Evolutionary conservation across 2,888 invertebrate species (phyloP), one percentile per base, ranked within the genome.

Genomic region (Chrysodeixis includens): DNA sequence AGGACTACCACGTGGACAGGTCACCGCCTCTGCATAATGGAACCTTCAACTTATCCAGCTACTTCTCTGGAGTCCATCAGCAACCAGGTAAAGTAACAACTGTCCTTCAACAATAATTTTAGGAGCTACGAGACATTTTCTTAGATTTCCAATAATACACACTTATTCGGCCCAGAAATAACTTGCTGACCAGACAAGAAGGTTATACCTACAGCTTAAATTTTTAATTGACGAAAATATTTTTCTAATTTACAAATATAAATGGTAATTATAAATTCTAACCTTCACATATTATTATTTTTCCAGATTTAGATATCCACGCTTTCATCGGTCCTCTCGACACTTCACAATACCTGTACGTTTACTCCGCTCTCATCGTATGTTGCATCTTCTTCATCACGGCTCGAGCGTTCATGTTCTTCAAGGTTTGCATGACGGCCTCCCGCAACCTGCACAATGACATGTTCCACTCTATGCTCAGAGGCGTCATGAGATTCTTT

Each of bases 401-500:
- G 9, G 92, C 95, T 7, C 94, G 97, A 14, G 96, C 96, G 0
- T 95, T 96, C 76, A 93, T 96, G 81, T 97, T 97, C 91, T 97
- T 98, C 89, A 96, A 96, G 81, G 95, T 97, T 14, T 97, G 97
- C 88, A 97, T 97, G 96, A 96, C 95, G 12, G 96, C 98, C 0
- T 98, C 98, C 0, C 96, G 96, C 71, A 96, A 96, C 67, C 95
- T 99, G 1, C 99, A 99, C 89, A 96, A 97, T 82, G 95, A 94
- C n/a, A 98, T 99, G 98, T 98, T 99, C 89, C 92, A 96, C 53
- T 96, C 97, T 56, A 96, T 99, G 82, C 93, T 98, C 7, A 95
- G 97, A 72, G 96, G 98, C 0, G 97, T 97, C 0, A 97, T 98
- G 96, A 91, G 96, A 16, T 99, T 99, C 94, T 99, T 99, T 87